Evolutionary conservation across 2,797 vertebrate genomes (phyloP).

Genomic region (Choloepus didactylus): DNA sequence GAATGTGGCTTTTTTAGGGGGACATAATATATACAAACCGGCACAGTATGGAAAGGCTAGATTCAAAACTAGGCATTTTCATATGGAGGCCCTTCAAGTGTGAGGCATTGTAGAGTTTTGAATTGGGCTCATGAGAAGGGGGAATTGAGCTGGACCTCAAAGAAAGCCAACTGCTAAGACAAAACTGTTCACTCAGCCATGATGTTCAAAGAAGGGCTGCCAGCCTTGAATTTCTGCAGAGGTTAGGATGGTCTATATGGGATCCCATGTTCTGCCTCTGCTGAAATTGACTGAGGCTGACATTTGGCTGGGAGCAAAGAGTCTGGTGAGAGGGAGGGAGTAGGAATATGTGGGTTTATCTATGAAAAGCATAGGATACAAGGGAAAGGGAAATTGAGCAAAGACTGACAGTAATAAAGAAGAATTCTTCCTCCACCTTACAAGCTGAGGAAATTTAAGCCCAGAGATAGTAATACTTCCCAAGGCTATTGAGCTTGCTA

Average conservation of each 20-base stretch:
- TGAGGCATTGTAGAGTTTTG: not conserved
- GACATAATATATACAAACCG: not conserved
- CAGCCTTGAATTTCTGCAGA: not conserved
- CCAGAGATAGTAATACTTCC: not conserved
- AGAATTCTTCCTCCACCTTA: not conserved
- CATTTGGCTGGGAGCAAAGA: not conserved
- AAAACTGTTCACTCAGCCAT: not conserved
- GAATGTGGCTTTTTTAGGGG: too few species aligned
- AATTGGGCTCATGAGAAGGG: not conserved
- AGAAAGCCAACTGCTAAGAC: not conserved
- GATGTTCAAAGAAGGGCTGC: not conserved
- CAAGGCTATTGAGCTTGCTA: not conserved
- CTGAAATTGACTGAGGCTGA: not conserved
- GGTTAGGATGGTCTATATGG: not conserved
- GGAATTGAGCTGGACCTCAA: not conserved
- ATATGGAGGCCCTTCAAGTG: not conserved
- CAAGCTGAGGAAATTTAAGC: constrained; percentile 37
- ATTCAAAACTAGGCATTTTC: constrained; percentile 18
- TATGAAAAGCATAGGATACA: not conserved
- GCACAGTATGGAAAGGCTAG: not conserved
- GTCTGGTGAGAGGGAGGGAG: not conserved
- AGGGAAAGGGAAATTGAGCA: not conserved
- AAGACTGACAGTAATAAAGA: not conserved
- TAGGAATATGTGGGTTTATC: not conserved
- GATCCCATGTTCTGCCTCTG: not conserved